Percentiles rank a stretch among this genome's conserved stretches.
phyloP scores from a whole-genome alignment of 2,797 vertebrate genomes.

The Helarctos malayanus region DNA sequence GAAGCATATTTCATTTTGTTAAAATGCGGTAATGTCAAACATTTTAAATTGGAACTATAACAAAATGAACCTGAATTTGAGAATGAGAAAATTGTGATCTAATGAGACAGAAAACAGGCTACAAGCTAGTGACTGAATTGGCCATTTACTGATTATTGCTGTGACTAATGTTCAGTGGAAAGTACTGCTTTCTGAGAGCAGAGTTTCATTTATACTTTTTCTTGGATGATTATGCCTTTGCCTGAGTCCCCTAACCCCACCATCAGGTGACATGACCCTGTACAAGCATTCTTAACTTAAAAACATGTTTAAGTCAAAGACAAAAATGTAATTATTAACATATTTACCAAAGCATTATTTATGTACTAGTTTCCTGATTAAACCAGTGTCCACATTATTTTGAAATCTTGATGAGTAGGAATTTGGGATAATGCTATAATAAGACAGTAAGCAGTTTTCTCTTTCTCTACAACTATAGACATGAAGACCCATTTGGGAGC shows the following conservation, averaged over 20 bases:
- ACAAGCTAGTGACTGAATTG: not conserved
- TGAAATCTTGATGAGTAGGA: not conserved
- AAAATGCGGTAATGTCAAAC: not conserved
- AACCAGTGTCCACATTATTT: not conserved
- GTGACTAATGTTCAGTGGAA: not conserved
- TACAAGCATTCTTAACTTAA: not conserved
- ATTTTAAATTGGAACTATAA: not conserved
- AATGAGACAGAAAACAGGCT: not conserved
- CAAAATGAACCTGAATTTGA: not conserved
- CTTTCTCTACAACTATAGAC: not conserved
- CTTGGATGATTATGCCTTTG: not conserved
- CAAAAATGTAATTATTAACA: not conserved
- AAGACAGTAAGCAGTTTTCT: not conserved
- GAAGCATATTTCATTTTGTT: constrained; percentile 8
- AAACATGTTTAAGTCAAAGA: not conserved
- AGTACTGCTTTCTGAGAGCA: not conserved
- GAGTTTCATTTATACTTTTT: not conserved
- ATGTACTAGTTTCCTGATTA: not conserved
- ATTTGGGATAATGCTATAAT: not conserved
- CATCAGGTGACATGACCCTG: not conserved
- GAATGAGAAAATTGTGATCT: not conserved
- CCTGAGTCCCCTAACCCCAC: not conserved
- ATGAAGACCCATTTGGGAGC: not conserved
- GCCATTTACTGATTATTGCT: not conserved
- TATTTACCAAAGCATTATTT: not conserved